phyloP scores from a whole-genome alignment of 2,113 vertebrate genomes.

The Psammodynastes pulverulentus region DNA sequence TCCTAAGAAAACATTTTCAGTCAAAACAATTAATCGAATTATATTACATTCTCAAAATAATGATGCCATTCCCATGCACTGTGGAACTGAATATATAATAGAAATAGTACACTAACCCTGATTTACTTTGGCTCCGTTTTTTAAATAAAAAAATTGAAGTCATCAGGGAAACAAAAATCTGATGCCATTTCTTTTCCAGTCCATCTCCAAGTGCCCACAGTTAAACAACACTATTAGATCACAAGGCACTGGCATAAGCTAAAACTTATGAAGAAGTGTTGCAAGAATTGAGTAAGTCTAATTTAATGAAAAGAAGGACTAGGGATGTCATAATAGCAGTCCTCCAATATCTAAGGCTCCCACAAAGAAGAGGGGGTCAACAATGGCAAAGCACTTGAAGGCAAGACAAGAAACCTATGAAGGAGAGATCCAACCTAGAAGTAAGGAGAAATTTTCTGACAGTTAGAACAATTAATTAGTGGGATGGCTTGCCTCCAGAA shows the following conservation, averaged over 20 bases:
- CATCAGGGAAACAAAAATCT: neutral
- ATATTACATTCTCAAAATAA: neutral
- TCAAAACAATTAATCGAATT: neutral
- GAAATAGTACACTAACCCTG: neutral
- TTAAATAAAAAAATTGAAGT: neutral
- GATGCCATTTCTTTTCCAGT: neutral
- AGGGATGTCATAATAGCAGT: too few species aligned
- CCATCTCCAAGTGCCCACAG: neutral
- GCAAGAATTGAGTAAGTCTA: neutral
- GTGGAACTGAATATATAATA: neutral
- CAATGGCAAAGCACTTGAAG: too few species aligned
- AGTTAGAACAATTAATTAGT: too few species aligned
- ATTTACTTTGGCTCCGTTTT: neutral
- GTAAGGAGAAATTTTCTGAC: too few species aligned
- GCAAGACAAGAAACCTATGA: too few species aligned
- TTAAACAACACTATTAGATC: neutral
- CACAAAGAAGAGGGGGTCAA: neutral
- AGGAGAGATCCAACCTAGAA: too few species aligned
- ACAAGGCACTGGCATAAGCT: neutral
- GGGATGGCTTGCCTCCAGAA: too few species aligned
- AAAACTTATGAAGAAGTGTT: neutral
- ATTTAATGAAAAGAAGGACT: neutral
- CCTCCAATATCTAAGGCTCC: neutral
- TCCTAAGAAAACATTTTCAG: neutral
- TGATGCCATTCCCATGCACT: neutral